phyloP scores from a whole-genome alignment of 2,888 invertebrate genomes.

The Watsonalla cultraria region DNA sequence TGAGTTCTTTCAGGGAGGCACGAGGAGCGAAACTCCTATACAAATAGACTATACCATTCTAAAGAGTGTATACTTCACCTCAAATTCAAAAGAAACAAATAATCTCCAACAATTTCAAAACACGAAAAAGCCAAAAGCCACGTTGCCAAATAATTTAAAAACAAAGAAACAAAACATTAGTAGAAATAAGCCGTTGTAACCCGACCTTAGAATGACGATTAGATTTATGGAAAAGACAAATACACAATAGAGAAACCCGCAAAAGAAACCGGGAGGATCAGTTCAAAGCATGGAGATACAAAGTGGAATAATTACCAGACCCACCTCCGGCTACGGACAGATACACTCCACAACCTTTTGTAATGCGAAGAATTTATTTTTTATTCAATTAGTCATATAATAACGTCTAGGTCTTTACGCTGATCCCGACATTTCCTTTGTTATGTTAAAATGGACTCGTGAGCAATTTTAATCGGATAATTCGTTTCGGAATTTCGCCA shows the following conservation, averaged over 20 bases:
- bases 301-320: slow-evolving; percentile 63
- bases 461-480: slow-evolving; percentile 3
- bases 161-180: neutral
- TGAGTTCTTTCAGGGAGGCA: no score
- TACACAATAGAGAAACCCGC: slow-evolving; percentile 38
- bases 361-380: slow-evolving; percentile 46
- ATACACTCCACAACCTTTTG: slow-evolving; percentile 47
- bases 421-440: slow-evolving; percentile 50
- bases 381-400: slow-evolving; percentile 60
- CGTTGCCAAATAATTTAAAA: neutral
- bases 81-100: no score
- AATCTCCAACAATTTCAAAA: neutral
- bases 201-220: slow-evolving; percentile 38
- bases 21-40: no score
- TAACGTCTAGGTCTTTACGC: slow-evolving; percentile 37
- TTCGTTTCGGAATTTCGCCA: slow-evolving; percentile 1
- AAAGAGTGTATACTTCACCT: no score
- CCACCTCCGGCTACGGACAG: slow-evolving; percentile 43
- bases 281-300: slow-evolving; percentile 50
- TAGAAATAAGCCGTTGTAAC: slow-evolving; percentile 3
- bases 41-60: no score
- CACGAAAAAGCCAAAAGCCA: neutral
- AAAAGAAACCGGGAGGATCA: slow-evolving; percentile 48
- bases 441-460: slow-evolving; percentile 32
- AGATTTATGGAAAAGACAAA: slow-evolving; percentile 54